Base-by-base conservation (phyloP, 2,113 vertebrate species). In the Actenoides hombroni region DNA sequence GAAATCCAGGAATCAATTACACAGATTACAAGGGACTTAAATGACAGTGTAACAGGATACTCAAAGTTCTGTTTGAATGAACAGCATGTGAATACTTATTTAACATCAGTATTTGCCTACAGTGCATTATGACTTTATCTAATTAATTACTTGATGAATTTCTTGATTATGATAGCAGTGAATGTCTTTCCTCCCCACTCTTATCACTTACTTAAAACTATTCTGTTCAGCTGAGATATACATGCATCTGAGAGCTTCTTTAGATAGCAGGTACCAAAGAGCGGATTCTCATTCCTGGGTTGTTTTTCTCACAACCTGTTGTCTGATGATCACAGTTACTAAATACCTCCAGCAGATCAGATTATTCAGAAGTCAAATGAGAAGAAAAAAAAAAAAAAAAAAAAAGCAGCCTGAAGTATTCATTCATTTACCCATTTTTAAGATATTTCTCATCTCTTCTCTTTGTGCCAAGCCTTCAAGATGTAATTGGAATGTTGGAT, bases 101-200 rank as follows among this genome's bases (percentile, higher is more conserved):
- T 80, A 92, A 78, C 29, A 64, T 49, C 60, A 69, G 28, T 23
- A 49, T 81, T 88, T 95, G 54, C 76, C 69, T 65, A 29, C 39
- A 21, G 56, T 88, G 68, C 26, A 51, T 79, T 85, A 90, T 57
- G 24, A 16, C 25, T 93, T 95, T 90, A 90, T 90, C 63, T 92
- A 92, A 86, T 94, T 93, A 95, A 94, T 96, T 91, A 71, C 53
- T 42, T 88, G 60, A 64, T 93, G 35, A 94, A 94, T 61, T 57
- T 40, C 24, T 90, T 88, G 80, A 92, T 92, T 92, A 86, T 69
- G 73, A 85, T 64, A 96, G 17, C 42, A 79, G 26, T 83, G 57
- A 90, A 88, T 46, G 57, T 64, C 48, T 95, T 94, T 90, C 73
- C 83, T 75, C 46, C 79, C 76, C 76, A 60, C 26, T 83, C 82